Percentiles rank a stretch among this genome's conserved stretches.
Conservation (phyloP, 2,888 invertebrate genomes). For the Cheiracanthium punctorium region DNA sequence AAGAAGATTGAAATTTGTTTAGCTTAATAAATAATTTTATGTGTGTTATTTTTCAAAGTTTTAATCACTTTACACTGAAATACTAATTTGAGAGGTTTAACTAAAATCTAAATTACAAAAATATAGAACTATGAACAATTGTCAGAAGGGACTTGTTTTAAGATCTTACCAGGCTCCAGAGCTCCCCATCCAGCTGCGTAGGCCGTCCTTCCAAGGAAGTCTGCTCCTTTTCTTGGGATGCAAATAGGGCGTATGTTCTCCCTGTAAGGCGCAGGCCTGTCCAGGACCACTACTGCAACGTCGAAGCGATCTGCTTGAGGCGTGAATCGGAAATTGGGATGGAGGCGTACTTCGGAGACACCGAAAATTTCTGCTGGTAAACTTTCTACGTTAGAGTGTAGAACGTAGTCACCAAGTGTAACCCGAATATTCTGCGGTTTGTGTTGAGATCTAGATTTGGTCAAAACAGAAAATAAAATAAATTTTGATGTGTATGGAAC, state of each 20-base stretch:
- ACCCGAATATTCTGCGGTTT: constrained; percentile 90
- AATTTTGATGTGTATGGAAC: too few species aligned
- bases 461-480: too few species aligned
- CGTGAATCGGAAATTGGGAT: constrained; percentile 94
- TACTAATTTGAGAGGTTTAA: too few species aligned
- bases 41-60: too few species aligned
- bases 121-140: too few species aligned
- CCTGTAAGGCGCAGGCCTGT: constrained; percentile 85
- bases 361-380: constrained; percentile 94
- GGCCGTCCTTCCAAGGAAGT: constrained; percentile 91
- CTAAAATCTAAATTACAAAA: too few species aligned
- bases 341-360: constrained; percentile 91
- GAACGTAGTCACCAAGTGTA: constrained; percentile 93
- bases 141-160: too few species aligned
- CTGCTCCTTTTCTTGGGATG: constrained; percentile 90
- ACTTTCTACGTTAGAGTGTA: constrained; percentile 93
- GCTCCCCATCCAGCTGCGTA: constrained; percentile 97
- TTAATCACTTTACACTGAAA: too few species aligned
- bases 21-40: too few species aligned
- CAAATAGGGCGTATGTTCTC: constrained; percentile 89
- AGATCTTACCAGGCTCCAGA: constrained; percentile 80
- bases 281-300: constrained; percentile 88
- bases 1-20: too few species aligned
- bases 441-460: constrained; percentile 73
- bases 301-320: constrained; percentile 90